Base-by-base conservation (phyloP, 2,113 vertebrate genomes). In the Sinocyclocheilus maitianheensis region DNA sequence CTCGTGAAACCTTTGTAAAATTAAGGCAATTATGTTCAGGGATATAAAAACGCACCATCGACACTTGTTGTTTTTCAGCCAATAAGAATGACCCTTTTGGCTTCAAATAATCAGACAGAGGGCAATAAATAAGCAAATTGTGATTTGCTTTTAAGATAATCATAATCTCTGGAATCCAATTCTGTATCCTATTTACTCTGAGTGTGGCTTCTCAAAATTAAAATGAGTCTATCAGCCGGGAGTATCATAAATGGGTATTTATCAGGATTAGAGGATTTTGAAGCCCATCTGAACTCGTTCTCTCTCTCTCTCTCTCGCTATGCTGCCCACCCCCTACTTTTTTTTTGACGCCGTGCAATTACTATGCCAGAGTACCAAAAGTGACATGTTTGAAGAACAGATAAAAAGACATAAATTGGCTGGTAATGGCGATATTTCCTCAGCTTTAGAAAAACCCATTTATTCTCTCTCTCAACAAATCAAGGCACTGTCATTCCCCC, bases 361-460 rank as follows among this genome's bases (percentile, higher is more conserved):
- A 98, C 97, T 95, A 97, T 95, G 96, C 97, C 96, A 96, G 96
- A 96, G 97, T 96, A 98, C 97, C 97, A 97, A 96, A 99, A 99
- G 96, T 99, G 98, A 98, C 97, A 99, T 96, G 96, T 99, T 97
- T 99, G 97, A 98, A 96, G 96, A 98, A 97, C 97, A 97, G 98
- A 99, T 99, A 98, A 99, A 98, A 98, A 96, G 97, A 97, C 96
- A 96, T 96, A 99, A 99, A 99, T 99, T 99, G 97, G 97, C 96
- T 95, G 94, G 98, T 99, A 99, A 99, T 97, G 96, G 96, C 96
- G 96, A 99, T 98, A 99, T 99, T 98, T 99, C 97, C 97, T 97
- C 96, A 95, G 96, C 97, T 98, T 97, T 97, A 96, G 96, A 98
- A 98, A 98, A 99, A 98, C 96, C 97, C 97, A 99, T 99, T 99